Base-by-base conservation (phyloP, 2,888 invertebrate genomes). In the Meloe dianella region DNA sequence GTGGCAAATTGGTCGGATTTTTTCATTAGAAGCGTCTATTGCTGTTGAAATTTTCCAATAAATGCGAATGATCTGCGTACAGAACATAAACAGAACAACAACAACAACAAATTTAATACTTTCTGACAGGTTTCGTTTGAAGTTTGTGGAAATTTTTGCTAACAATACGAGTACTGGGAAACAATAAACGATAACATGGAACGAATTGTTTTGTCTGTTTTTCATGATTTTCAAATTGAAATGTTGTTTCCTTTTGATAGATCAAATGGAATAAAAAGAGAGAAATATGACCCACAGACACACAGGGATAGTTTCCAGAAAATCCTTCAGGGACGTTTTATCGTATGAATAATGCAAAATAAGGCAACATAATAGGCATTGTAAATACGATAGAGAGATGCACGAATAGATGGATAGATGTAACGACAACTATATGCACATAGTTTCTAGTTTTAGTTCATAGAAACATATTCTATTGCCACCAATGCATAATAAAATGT, bases 401-500 rank as follows among this genome's bases (percentile, higher is more conserved):
- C 10, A 41, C 5, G 2, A 47, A 10, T 47, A 35, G 20, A 47
- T 41, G 41, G 47, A 35, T 47, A 3, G n/a, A n/a, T n/a, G n/a
- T n/a, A n/a, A n/a, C 6, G 17, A 6, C 6, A 17, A 41, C 8
- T 17, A 7, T 20, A 47, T 47, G 2, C 10, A 20, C 47, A 47
- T 47, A 47, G 20, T 47, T 47, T 20, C 47, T 47, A 47, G 47
- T 47, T 47, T 47, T 20, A 20, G 47, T 10, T 20, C 20, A 47
- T 20, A 47, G 47, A 47, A 47, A 47, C 20, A 9, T 20, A 47
- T 47, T 20, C 47, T 20, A 47, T 20, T 47, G 20, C 47, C 8
- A 20, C 47, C 20, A 10, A 47, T 47, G 47, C 8, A 47, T 47
- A 47, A 47, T 47, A 47, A 47, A 47, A 47, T 47, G 47, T 47